A percentile compares a stretch with the other conserved stretches of the same genome.
Conservation (phyloP, 2,888 invertebrate species). For the Volucella inanis region DNA sequence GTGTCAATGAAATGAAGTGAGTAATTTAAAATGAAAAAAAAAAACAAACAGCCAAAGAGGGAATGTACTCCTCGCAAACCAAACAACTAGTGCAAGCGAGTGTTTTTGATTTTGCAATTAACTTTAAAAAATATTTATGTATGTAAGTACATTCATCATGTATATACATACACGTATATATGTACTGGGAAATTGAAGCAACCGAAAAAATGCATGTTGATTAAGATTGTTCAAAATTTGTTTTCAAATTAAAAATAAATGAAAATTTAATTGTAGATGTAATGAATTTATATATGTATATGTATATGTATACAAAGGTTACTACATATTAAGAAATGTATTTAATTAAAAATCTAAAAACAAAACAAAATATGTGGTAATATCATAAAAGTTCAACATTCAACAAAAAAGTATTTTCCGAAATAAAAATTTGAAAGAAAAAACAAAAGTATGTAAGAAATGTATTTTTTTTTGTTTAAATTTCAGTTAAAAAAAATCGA, state of each 20-base stretch:
- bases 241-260: not conserved
- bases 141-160: constrained; percentile 30
- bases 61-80: not conserved
- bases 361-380: not conserved
- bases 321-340: constrained; percentile 22
- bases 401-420: constrained; percentile 47
- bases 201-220: constrained; percentile 14
- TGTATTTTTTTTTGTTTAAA: constrained; percentile 12
- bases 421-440: constrained; percentile 34
- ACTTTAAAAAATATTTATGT: not conserved
- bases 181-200: not conserved
- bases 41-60: constrained; percentile 10
- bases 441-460: constrained; percentile 5
- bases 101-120: constrained; percentile 26
- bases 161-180: constrained; percentile 38
- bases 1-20: not conserved
- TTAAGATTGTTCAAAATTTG: constrained; percentile 8
- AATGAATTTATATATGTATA: constrained; percentile 47
- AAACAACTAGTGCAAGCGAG: constrained; percentile 6
- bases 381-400: constrained; percentile 50
- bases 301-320: constrained; percentile 7
- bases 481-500: too few species aligned
- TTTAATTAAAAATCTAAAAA: constrained; percentile 1
- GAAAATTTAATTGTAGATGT: constrained; percentile 38
- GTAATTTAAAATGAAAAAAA: not conserved